phyloP scores from a whole-genome alignment of 1,140 invertebrate species.

The Drosophila sproati region DNA sequence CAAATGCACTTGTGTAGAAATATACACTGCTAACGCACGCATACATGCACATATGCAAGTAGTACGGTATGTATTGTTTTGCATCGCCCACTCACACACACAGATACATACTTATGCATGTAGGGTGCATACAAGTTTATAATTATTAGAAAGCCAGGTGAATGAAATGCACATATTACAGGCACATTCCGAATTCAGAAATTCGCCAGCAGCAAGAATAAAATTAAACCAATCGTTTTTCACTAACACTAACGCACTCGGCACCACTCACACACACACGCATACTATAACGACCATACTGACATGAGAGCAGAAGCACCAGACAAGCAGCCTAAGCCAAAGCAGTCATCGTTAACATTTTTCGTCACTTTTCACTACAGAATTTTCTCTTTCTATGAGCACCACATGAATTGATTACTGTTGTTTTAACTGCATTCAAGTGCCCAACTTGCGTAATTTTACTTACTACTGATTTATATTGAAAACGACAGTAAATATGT shows the following conservation, averaged over 20 bases:
- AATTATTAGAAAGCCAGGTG: slow-evolving; percentile 48
- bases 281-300: slow-evolving; percentile 30
- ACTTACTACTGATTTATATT: slow-evolving; percentile 65
- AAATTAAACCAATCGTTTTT: slow-evolving; percentile 70
- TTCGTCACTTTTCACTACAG: slow-evolving; percentile 79
- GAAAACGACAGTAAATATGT: slow-evolving; percentile 39
- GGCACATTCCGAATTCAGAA: slow-evolving; percentile 33
- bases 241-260: slow-evolving; percentile 35
- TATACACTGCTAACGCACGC: slow-evolving; percentile 13
- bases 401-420: slow-evolving; percentile 34
- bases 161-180: slow-evolving; percentile 42
- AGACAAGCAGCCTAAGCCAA: slow-evolving; percentile 39
- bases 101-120: slow-evolving; percentile 3
- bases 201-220: slow-evolving; percentile 55
- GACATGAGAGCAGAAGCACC: slow-evolving; percentile 36
- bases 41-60: slow-evolving; percentile 15
- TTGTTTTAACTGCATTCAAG: not conserved
- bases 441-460: slow-evolving; percentile 32
- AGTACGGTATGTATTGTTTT: slow-evolving; percentile 26
- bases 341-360: slow-evolving; percentile 63
- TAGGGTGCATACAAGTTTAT: slow-evolving; percentile 19
- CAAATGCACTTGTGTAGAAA: slow-evolving; percentile 46
- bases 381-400: slow-evolving; percentile 73
- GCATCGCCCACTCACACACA: slow-evolving; percentile 21
- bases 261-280: slow-evolving; percentile 7